Percentiles rank a stretch among this genome's conserved stretches.
These are phyloP conservation scores for Mohoua ochrocephala DNA, from an alignment of 2,113 vertebrate genomes.

Conservation along the genomic window DNA sequence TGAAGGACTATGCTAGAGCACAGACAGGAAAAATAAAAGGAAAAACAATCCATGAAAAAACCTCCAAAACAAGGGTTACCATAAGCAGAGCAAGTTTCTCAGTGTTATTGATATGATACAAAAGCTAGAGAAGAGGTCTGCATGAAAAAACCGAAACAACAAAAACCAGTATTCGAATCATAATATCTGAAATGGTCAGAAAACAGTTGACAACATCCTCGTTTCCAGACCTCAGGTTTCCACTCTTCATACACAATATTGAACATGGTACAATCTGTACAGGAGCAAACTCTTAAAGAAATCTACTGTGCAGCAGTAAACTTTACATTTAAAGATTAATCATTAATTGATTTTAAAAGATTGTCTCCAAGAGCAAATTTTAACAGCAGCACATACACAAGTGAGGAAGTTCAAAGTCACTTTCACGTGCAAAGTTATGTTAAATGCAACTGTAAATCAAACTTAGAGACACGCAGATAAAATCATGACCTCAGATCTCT, in stretches of 20 bases:
- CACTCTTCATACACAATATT: background rate
- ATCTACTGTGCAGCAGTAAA: background rate
- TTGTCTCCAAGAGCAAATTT: background rate
- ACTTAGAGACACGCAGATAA: background rate
- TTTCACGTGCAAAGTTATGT: background rate
- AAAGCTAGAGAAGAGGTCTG: background rate
- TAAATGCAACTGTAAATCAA: background rate
- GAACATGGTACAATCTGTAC: fast-evolving
- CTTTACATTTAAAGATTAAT: background rate
- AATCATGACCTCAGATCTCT: background rate
- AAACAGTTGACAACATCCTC: background rate
- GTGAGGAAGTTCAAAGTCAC: background rate
- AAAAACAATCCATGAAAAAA: background rate
- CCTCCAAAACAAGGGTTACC: background rate
- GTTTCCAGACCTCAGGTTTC: background rate
- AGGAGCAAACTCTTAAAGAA: background rate
- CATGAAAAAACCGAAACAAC: background rate
- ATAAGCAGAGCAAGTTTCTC: background rate
- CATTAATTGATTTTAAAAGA: background rate
- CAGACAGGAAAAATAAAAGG: background rate
- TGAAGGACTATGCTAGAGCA: background rate
- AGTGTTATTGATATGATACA: background rate
- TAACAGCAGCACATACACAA: background rate
- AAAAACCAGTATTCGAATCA: fast-evolving
- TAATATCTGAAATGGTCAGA: background rate